Base-by-base conservation (phyloP, 2,113 vertebrate species). In the Nerophis ophidion region DNA sequence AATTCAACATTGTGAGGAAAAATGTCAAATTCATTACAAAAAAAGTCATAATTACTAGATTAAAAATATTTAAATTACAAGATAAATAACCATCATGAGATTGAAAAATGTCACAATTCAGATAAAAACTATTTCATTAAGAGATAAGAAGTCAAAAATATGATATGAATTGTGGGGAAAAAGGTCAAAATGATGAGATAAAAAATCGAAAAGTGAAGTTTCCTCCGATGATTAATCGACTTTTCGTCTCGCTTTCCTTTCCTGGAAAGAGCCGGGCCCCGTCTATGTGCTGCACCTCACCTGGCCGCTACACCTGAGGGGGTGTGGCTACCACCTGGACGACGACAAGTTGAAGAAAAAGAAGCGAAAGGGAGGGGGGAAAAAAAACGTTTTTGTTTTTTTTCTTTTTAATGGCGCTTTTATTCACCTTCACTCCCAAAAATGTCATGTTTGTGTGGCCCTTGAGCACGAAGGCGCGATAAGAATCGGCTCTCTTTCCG, bases 381-480 rank as follows among this genome's bases (percentile, higher is more conserved):
- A 58, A 46, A 48, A 33, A 17, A 16, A 7, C 17, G 56, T 52
- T 65, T 48, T 56, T 76, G 65, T 61, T 69, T 72, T n/a, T n/a
- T 72, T 72, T 65, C 45, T 52, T 13, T 50, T 36, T 6, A n/a
- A 50, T 48, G 64, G 12, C 2, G 4, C 57, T 49, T 45, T 53
- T 48, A 40, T 55, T 57, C 52, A 5, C 53, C 70, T 48, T 49
- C 8, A 14, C 71, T 26, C 26, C 26, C 26, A 26, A 26, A 61
- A 75, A 82, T 80, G 77, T 82, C 77, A 81, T 59, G 63, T 53
- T 46, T 76, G 26, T 73, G 77, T 65, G 26, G 79, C 72, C 65
- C 72, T 66, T 59, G 56, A 74, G 56, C 61, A 53, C 59, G 51
- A 70, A 42, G 63, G 48, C 60, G 70, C 59, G 81, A 84, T 82